Conservation (phyloP, 2,113 vertebrate species). For the Thunnus thynnus region DNA sequence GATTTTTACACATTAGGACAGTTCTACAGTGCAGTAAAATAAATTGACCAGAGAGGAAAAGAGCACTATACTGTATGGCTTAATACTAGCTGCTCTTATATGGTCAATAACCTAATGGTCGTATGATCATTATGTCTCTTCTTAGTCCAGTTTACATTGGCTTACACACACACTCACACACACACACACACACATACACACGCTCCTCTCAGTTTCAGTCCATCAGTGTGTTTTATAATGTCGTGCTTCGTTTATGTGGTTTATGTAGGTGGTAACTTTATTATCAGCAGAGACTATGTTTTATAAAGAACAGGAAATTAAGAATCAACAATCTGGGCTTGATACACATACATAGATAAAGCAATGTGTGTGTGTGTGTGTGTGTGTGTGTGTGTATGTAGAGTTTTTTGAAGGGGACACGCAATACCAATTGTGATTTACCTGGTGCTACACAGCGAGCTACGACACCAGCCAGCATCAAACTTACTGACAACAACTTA, state of each 20-base stretch:
- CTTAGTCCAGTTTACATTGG: conserved; percentile 7
- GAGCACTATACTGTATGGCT: conserved; percentile 5
- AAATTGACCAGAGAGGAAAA: background rate
- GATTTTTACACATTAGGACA: background rate
- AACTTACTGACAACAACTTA: background rate
- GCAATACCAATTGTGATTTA: background rate
- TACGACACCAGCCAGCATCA: background rate
- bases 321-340: background rate
- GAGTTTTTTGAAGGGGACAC: background rate
- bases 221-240: conserved; percentile 11
- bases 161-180: background rate
- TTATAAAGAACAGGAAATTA: conserved; percentile 37
- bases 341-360: background rate
- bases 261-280: background rate
- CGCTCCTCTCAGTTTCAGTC: background rate
- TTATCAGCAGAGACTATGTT: background rate
- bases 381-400: background rate
- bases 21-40: background rate
- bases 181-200: background rate
- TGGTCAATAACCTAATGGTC: conserved; percentile 31
- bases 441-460: background rate
- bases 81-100: conserved; percentile 42
- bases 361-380: background rate
- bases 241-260: background rate
- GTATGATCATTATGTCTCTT: conserved; percentile 27